phyloP scores from a whole-genome alignment of 2,888 invertebrate genomes.

The Coleophora flavipennella region DNA sequence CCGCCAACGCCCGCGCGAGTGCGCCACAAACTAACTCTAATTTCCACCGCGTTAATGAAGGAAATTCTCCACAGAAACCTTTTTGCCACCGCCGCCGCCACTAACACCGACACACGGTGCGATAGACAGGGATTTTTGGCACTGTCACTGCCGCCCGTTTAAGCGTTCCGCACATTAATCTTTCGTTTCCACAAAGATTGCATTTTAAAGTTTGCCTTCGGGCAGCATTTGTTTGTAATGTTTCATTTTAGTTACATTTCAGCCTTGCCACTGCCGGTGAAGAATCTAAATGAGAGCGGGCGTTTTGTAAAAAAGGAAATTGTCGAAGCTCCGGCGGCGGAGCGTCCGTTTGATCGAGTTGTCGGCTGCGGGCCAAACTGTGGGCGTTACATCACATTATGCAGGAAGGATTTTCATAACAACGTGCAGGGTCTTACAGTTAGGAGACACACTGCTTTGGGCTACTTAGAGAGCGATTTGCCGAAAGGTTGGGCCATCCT shows the following conservation, averaged over 20 bases:
- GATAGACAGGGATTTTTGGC: constrained; percentile 46
- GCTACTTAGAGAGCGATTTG: constrained; percentile 64
- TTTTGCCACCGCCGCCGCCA: constrained; percentile 53
- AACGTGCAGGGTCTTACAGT: constrained; percentile 40
- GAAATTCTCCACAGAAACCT: constrained; percentile 46
- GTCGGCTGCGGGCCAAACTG: constrained; percentile 14
- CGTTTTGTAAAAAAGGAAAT: constrained; percentile 26
- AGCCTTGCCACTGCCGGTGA: constrained; percentile 13
- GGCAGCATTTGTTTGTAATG: constrained; percentile 54
- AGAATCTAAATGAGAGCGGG: constrained; percentile 33
- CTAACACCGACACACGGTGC: constrained; percentile 34
- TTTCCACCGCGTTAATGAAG: constrained; percentile 55
- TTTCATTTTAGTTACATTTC: constrained; percentile 26
- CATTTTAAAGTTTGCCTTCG: constrained; percentile 60
- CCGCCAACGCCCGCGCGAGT: constrained; percentile 39
- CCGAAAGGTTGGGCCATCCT: constrained; percentile 60
- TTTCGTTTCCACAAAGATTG: constrained; percentile 53
- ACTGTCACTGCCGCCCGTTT: constrained; percentile 49
- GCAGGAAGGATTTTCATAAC: constrained; percentile 49
- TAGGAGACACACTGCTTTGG: constrained; percentile 35
- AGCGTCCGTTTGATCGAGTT: constrained; percentile 21
- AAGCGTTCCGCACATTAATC: constrained; percentile 61
- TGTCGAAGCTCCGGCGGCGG: constrained; percentile 13
- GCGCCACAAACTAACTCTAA: constrained; percentile 57
- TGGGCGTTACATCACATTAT: constrained; percentile 39